These are phyloP conservation scores for Pardosa pseudoannulata DNA, from an alignment of 2,888 invertebrate genomes.

Conservation along the genomic window DNA sequence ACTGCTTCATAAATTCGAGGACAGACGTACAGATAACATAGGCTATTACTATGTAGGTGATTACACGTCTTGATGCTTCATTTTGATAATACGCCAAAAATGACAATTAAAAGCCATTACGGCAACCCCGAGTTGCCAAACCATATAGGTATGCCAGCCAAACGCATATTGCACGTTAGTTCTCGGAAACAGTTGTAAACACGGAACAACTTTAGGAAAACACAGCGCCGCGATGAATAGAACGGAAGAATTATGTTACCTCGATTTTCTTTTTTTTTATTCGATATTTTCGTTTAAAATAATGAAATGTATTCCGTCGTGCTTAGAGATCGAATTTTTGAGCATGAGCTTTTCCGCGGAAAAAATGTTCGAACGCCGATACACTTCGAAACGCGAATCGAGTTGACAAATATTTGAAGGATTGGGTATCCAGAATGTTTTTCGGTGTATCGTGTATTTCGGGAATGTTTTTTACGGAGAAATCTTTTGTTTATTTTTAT, in stretches of 20 bases:
- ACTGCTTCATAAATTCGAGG: too few species aligned
- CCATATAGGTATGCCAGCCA: background rate
- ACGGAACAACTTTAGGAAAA: slow-evolving; percentile 35
- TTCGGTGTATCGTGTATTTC: too few species aligned
- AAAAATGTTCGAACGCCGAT: background rate
- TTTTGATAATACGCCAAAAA: background rate
- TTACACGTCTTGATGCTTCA: too few species aligned
- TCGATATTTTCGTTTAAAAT: background rate
- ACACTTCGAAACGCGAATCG: too few species aligned
- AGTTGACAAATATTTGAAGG: too few species aligned
- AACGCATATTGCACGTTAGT: slow-evolving; percentile 2
- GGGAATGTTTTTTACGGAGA: too few species aligned
- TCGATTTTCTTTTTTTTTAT: background rate
- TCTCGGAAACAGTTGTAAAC: slow-evolving; percentile 37
- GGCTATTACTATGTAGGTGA: too few species aligned
- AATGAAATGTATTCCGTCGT: background rate
- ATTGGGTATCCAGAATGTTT: too few species aligned
- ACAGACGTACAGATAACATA: too few species aligned
- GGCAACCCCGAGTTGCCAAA: background rate
- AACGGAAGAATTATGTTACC: slow-evolving; percentile 5
- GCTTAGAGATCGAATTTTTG: background rate
- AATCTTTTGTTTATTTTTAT: too few species aligned
- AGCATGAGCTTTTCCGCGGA: background rate
- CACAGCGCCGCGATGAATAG: slow-evolving; percentile 2
- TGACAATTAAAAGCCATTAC: background rate